phyloP scores from a whole-genome alignment of 2,888 invertebrate species.

The Calameuta filiformis region DNA sequence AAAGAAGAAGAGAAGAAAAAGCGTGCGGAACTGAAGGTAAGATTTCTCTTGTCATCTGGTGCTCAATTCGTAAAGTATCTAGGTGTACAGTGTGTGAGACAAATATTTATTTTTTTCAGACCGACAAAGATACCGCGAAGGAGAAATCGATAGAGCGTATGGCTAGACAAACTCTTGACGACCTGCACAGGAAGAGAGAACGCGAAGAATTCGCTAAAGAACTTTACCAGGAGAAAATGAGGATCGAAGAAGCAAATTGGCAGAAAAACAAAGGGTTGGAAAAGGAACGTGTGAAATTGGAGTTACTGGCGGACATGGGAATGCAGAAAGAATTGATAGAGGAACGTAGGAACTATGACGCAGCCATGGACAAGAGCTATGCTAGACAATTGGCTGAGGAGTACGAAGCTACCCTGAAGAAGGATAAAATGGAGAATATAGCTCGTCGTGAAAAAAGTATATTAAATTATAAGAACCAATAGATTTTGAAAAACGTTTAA shows the following conservation, averaged over 20 bases:
- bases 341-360: slow-evolving; percentile 26
- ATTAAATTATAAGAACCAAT: background rate
- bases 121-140: slow-evolving; percentile 12
- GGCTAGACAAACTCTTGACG: slow-evolving; percentile 29
- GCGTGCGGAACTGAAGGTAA: background rate
- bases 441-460: slow-evolving; percentile 26
- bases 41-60: no score
- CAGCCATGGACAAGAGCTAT: slow-evolving; percentile 36
- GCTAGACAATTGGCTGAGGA: slow-evolving; percentile 32
- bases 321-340: slow-evolving; percentile 21
- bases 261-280: slow-evolving; percentile 2
- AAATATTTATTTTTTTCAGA: slow-evolving; percentile 14
- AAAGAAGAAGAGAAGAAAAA: slow-evolving; percentile 14
- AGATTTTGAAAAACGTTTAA: background rate
- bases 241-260: slow-evolving; percentile 14
- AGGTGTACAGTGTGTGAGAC: background rate
- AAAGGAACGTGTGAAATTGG: slow-evolving; percentile 28
- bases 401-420: slow-evolving; percentile 19
- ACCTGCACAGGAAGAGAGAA: slow-evolving; percentile 28
- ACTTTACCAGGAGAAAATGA: slow-evolving; percentile 29
- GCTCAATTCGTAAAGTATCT: no score
- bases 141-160: slow-evolving; percentile 28
- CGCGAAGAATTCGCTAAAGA: slow-evolving; percentile 32
- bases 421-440: slow-evolving; percentile 18
- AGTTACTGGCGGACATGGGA: slow-evolving; percentile 31